A percentile compares a stretch with the other conserved stretches of the same genome.
Conservation (phyloP, 2,113 vertebrate genomes). For the Apeltes quadracus region DNA sequence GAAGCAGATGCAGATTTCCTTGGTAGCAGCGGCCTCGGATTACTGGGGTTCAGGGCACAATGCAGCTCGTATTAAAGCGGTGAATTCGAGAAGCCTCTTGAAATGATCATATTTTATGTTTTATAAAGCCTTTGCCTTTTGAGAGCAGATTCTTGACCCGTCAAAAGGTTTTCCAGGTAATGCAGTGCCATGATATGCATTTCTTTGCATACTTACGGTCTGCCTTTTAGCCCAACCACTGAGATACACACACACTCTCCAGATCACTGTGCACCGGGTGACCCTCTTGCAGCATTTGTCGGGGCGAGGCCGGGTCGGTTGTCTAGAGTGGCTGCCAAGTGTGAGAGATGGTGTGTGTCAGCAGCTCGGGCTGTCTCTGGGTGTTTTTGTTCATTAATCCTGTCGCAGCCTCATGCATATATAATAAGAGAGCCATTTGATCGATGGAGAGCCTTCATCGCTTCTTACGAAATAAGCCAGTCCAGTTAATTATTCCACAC, state of each 20-base stretch:
- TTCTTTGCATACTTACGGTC: conserved; percentile 21
- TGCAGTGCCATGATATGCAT: conserved; percentile 30
- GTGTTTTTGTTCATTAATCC: conserved; percentile 62
- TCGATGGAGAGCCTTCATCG: conserved; percentile 31
- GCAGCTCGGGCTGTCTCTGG: conserved; percentile 55
- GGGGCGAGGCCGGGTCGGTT: conserved; percentile 53
- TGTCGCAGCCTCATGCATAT: conserved; percentile 51
- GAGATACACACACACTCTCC: neutral
- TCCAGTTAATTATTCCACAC: conserved; percentile 39
- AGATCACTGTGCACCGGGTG: conserved; percentile 32
- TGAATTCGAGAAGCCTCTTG: neutral
- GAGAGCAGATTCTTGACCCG: conserved; percentile 15
- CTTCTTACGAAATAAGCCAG: conserved; percentile 47
- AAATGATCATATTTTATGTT: conserved; percentile 9
- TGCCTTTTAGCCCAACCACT: conserved; percentile 12
- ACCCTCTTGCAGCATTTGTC: conserved; percentile 59
- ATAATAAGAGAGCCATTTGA: conserved; percentile 51
- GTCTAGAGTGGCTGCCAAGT: conserved; percentile 61
- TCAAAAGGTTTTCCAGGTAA: conserved; percentile 37
- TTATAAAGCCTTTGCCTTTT: conserved; percentile 1
- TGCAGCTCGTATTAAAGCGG: conserved; percentile 1
- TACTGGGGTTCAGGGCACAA: conserved; percentile 6
- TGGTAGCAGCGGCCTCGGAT: conserved; percentile 2
- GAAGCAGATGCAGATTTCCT: conserved; percentile 59
- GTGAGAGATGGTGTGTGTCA: conserved; percentile 60